phyloP scores from a whole-genome alignment of 2,888 invertebrate genomes.

The Orchesella flavescens region DNA sequence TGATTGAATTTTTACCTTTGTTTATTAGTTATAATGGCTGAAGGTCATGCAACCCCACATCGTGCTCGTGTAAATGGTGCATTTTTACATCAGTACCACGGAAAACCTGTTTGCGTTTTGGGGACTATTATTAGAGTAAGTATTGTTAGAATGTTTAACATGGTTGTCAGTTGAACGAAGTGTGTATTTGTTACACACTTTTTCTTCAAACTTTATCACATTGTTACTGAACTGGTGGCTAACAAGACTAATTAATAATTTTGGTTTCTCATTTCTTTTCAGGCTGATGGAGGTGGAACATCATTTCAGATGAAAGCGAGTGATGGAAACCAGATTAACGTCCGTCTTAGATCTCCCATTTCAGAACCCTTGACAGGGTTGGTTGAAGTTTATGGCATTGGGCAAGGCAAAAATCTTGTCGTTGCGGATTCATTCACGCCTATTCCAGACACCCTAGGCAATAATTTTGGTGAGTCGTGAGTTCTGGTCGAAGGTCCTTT shows the following conservation, averaged over 20 bases:
- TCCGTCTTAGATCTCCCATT: constrained; percentile 66
- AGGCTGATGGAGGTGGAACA: constrained; percentile 70
- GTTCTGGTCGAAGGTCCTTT: no score
- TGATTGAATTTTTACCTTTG: no score
- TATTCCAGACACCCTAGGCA: constrained; percentile 58
- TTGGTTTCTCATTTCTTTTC: constrained; percentile 2
- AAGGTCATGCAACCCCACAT: background rate
- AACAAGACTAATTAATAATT: no score
- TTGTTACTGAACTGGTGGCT: no score
- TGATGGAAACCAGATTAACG: constrained; percentile 63
- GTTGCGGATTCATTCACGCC: constrained; percentile 61
- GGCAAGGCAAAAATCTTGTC: constrained; percentile 67
- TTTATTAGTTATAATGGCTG: background rate
- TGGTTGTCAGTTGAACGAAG: background rate
- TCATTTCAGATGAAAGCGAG: constrained; percentile 66
- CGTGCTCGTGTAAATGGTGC: constrained; percentile 64
- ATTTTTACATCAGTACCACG: constrained; percentile 56
- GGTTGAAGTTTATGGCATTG: constrained; percentile 68
- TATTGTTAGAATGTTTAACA: background rate
- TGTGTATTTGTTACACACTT: no score
- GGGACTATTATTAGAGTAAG: constrained; percentile 64
- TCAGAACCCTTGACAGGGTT: constrained; percentile 66
- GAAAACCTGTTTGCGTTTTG: constrained; percentile 66
- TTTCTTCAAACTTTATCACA: no score
- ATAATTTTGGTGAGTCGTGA: constrained; percentile 63